Percentiles rank a stretch among this genome's conserved stretches.
phyloP scores from a whole-genome alignment of 2,797 vertebrate genomes.

The Rhincodon typus region DNA sequence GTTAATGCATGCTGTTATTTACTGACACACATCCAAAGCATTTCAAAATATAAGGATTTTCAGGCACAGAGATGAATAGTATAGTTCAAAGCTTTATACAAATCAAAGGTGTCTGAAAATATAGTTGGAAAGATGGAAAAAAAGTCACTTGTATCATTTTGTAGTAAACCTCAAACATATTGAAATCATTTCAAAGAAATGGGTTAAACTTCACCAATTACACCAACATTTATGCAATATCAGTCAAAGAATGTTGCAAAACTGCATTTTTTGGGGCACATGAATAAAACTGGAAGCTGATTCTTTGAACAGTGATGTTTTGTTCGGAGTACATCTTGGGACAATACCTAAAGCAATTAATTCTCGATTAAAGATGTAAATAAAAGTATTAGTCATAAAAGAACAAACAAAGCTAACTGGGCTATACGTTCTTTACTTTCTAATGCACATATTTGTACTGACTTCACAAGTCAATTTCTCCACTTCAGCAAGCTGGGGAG shows the following conservation, averaged over 20 bases:
- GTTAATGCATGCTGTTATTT: not conserved
- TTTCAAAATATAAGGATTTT: not conserved
- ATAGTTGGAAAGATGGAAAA: not conserved
- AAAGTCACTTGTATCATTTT: too few relatives aligned
- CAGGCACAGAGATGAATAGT: not conserved
- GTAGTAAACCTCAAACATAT: not conserved
- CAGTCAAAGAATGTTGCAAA: constrained; percentile 34
- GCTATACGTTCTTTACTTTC: not conserved
- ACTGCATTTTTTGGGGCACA: constrained; percentile 26
- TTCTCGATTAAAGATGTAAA: not conserved
- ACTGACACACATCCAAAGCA: not conserved
- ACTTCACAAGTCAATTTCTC: not conserved
- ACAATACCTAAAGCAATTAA: not conserved
- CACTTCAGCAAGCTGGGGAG: not conserved
- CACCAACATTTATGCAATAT: constrained; percentile 6
- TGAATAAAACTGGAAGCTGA: constrained; percentile 28
- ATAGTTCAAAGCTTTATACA: not conserved
- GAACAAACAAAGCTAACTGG: not conserved
- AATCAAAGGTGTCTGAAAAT: not conserved
- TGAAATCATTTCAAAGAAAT: not conserved
- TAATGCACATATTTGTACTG: not conserved
- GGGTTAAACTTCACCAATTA: constrained; percentile 6
- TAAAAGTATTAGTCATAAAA: not conserved
- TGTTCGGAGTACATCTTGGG: not conserved
- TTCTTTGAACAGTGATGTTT: not conserved